These are phyloP conservation scores for Euglossa dilemma DNA, from an alignment of 1,140 invertebrate genomes.

Conservation along the genomic window DNA sequence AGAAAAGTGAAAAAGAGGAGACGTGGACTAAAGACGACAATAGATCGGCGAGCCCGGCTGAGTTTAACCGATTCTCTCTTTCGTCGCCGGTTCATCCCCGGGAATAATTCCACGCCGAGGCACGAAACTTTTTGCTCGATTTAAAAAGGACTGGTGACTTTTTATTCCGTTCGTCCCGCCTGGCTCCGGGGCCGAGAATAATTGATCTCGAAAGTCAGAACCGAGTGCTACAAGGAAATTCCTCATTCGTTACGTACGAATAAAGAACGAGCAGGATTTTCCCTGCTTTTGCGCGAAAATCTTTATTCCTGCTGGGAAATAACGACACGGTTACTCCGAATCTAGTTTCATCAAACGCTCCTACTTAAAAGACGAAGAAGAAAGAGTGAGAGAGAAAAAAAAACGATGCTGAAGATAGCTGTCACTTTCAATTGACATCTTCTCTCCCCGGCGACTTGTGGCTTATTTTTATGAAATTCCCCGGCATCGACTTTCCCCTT, in stretches of 20 bases:
- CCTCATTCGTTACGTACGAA: not conserved
- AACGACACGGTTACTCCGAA: not conserved
- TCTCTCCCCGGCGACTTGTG: not conserved
- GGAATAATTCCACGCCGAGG: not conserved
- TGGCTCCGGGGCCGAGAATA: not conserved
- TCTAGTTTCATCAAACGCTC: not conserved
- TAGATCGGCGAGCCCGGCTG: not conserved
- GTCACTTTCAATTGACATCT: not conserved
- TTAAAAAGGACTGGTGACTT: not conserved
- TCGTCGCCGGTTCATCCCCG: not conserved
- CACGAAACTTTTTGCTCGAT: conserved; percentile 20
- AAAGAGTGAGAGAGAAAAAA: no score
- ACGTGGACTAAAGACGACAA: not conserved
- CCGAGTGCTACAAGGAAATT: not conserved
- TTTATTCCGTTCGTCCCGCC: not conserved
- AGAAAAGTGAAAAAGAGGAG: not conserved
- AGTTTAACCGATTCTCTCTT: conserved; percentile 8
- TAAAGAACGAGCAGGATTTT: not conserved
- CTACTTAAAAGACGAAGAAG: not conserved
- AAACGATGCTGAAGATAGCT: no score
- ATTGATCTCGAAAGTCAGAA: conserved; percentile 1
- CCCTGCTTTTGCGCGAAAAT: not conserved
- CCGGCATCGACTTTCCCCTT: not conserved
- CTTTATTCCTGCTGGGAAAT: no score
- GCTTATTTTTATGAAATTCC: not conserved